Evolutionary conservation across 2,888 invertebrate genomes (phyloP).

Genomic region (Perithous albicinctus): DNA sequence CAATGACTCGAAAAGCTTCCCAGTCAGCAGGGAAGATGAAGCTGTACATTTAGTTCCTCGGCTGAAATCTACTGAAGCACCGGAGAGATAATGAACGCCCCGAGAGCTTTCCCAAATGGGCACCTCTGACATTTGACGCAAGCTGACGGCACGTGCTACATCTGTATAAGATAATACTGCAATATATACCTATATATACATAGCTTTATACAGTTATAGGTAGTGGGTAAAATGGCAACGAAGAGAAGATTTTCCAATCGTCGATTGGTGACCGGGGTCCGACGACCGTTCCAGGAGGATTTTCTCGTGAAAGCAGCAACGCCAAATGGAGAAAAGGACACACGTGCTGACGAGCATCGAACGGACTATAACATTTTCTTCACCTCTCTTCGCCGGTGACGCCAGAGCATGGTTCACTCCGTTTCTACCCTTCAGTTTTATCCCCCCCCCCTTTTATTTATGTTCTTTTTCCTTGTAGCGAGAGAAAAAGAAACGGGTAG

Average conservation of each 20-base stretch:
- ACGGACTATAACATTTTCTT: slow-evolving; percentile 47
- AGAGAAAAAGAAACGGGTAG: too few species aligned
- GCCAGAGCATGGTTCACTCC: slow-evolving; percentile 16
- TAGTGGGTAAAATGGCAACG: slow-evolving; percentile 21
- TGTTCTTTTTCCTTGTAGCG: neutral
- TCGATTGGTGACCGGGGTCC: slow-evolving; percentile 56
- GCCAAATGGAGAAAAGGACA: slow-evolving; percentile 40
- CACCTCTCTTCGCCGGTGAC: slow-evolving; percentile 23
- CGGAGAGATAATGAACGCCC: slow-evolving; percentile 56
- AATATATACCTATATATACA: slow-evolving; percentile 4
- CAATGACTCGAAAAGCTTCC: neutral
- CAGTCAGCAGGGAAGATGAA: neutral
- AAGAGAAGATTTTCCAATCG: slow-evolving; percentile 61
- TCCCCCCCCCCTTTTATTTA: neutral
- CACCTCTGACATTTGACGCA: slow-evolving; percentile 51
- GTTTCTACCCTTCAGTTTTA: slow-evolving; percentile 35
- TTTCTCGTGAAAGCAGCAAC: slow-evolving; percentile 54
- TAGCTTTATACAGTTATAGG: slow-evolving; percentile 17
- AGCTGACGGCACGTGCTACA: slow-evolving; percentile 32
- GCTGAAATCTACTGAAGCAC: slow-evolving; percentile 38
- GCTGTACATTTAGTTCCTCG: neutral
- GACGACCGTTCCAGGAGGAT: slow-evolving; percentile 45
- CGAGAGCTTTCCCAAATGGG: slow-evolving; percentile 34
- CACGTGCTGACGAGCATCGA: slow-evolving; percentile 43
- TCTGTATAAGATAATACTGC: neutral